Base-by-base conservation (phyloP, 1,140 invertebrate species). In the Zaprionus ornatus region DNA sequence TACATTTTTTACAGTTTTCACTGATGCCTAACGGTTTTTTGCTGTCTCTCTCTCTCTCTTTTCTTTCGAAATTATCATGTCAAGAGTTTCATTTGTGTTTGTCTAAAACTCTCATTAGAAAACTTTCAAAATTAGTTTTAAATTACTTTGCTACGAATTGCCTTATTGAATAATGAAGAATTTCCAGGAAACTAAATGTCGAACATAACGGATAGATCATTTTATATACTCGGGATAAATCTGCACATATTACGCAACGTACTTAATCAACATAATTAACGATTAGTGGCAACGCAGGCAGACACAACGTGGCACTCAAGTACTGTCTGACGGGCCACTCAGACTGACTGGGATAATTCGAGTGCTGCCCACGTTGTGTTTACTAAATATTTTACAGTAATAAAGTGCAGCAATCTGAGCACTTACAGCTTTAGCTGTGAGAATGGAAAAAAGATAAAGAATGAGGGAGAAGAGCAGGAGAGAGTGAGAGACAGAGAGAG, bases 301-400 rank as follows among this genome's bases (percentile, higher is more conserved):
- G 19, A 50, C 4, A 19, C 3, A 21, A 13, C 45, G 19, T 23
- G 12, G 9, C 21, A 23, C 45, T 12, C 45, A 23, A 50, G 45
- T 50, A 19, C 19, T 2, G 19, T 50, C 45, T 50, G 45, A 50
- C 17, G 9, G 45, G 19, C 19, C 45, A 50, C 45, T 50, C 17
- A 50, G 45, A 50, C 45, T 23, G 10, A 19, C 45, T 50, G 45
- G 45, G 19, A 50, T 50, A 23, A 50, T 50, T 50, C 45, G 25
- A 56, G n/a, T 35, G 35, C 23, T 37, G 7, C 27, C 25, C 42
- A 29, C 42, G 74, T 71, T 71, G 52, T 54, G 60, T 56, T 67
- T 56, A 68, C 42, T 77, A 64, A 79, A 79, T 79, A 77, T 73
- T 79, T 79, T 64, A 79, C 52, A 66, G 65, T 64, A 77, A 68